Conservation (phyloP, 1,140 invertebrate genomes). For the Nasonia longicornis region DNA sequence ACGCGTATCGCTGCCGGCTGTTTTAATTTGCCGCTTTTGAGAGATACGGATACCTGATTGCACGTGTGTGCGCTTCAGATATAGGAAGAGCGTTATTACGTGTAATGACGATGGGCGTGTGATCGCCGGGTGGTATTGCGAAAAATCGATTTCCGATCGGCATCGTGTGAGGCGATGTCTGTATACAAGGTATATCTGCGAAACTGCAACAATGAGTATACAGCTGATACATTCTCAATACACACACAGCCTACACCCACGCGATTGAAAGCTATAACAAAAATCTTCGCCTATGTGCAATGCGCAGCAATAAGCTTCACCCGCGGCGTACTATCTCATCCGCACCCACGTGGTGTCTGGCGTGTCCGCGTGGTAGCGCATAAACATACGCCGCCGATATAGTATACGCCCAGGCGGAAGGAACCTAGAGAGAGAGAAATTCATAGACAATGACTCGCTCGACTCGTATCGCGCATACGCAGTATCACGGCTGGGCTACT, state of each 20-base stretch:
- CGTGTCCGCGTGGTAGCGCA: background rate
- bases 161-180: background rate
- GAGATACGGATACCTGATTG: too few relatives aligned
- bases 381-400: background rate
- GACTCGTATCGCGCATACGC: background rate
- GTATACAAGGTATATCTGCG: background rate
- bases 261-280: background rate
- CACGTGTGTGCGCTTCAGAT: too few relatives aligned
- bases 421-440: slow-evolving; percentile 47
- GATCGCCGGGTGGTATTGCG: too few relatives aligned
- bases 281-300: background rate
- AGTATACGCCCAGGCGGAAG: slow-evolving; percentile 60
- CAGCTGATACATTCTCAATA: background rate
- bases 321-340: background rate
- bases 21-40: background rate
- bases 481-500: slow-evolving; percentile 10
- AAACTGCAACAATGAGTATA: background rate
- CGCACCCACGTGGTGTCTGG: slow-evolving; percentile 20
- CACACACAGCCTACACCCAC: background rate
- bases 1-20: background rate
- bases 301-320: background rate
- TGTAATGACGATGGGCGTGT: background rate
- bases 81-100: background rate
- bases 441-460: slow-evolving; percentile 55
- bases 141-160: background rate